Base-by-base conservation (phyloP, 1,140 invertebrate genomes). In the Lepidostoma basale region DNA sequence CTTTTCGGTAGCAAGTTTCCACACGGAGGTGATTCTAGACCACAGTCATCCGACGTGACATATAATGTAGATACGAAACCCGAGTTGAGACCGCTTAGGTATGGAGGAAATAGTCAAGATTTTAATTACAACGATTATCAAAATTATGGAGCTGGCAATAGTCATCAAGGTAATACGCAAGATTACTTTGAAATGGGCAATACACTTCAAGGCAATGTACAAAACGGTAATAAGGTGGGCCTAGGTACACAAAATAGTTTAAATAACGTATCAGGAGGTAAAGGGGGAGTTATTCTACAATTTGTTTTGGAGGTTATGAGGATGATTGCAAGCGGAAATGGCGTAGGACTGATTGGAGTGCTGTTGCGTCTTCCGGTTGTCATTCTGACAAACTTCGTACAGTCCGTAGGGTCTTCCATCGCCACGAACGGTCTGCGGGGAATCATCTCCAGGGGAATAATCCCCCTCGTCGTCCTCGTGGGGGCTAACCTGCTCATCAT, bases 261-360 rank as follows among this genome's bases (percentile, higher is more conserved):
- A n/a, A n/a, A n/a, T n/a, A n/a, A n/a, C n/a, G n/a, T n/a, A n/a
- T 42, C n/a, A 9, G 20, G 14, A 23, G 9, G 44, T 3, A 47
- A 47, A 47, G 25, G 8, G 5, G 25, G 20, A 39, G 40, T 42
- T 3, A 30, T 68, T 2, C n/a, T 72, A 1, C 65, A 68, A 4
- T 44, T 72, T 14, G 28, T 72, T 20, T 36, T 68, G n/a, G 70
- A 72, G n/a, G 42, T 65, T 3, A 2, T 68, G 4, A 72, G 63
- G 20, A 39, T 68, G 26, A 22, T 68, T 3, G 45, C 45, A 5
- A 47, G 67, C 0, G 70, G 70, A 1, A 66, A 72, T 28, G 62
- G 62, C 10, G 25, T 47, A 25, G 66, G 66, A 10, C 18, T 72
- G 12, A n/a, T 68, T 4, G 33, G 22, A 0, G 9, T 26, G 3